Evolutionary conservation across 2,888 invertebrate genomes (phyloP), one percentile per base, ranked within the genome.

Genomic region (Spisula solida): DNA sequence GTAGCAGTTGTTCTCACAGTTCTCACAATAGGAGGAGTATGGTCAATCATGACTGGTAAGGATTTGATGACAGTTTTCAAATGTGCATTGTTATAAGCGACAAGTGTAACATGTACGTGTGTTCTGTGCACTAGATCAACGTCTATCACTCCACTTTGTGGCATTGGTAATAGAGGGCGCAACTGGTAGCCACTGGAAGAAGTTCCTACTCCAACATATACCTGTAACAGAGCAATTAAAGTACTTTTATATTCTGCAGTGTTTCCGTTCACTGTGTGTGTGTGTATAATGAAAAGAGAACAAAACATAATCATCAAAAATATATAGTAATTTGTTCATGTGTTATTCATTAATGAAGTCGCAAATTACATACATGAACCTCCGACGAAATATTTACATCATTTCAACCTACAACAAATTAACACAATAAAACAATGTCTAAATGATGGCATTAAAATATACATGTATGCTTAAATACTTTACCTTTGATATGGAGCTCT

Each of bases 1-100:
- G 55, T 78, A 0, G 25, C 29, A 0, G 47, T 14, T n/a, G 34
- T 79, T 41, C 82, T 55, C 8, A 82, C 55, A 47, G 70, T 20
- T 31, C 8, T 60, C 16, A 88, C 41, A 6, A 60, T 66, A 20
- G 93, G 93, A 8, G 90, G 85, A 12, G 92, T 93, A 55, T 90
- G 87, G 47, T 93, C 93, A 31, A 93, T 79, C n/a, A 70, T 85
- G 31, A 92, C 70, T n/a, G 80, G 48, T 8, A 79, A 51, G 25
- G 66, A 25, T 25, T 87, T 82, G 86, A 92, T 88, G 18, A 79
- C 80, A 20, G 90, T 75, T 66, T 80, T 85, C 20, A 88, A 81
- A 10, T 92, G 90, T 16, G 93, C 92, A 31, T 90, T 48, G 86
- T 93, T 93, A 55, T 92, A 88, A 14, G 90, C 89, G 0, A 91